Base-by-base conservation (phyloP, 2,113 vertebrate species). In the Centropus unirufus region DNA sequence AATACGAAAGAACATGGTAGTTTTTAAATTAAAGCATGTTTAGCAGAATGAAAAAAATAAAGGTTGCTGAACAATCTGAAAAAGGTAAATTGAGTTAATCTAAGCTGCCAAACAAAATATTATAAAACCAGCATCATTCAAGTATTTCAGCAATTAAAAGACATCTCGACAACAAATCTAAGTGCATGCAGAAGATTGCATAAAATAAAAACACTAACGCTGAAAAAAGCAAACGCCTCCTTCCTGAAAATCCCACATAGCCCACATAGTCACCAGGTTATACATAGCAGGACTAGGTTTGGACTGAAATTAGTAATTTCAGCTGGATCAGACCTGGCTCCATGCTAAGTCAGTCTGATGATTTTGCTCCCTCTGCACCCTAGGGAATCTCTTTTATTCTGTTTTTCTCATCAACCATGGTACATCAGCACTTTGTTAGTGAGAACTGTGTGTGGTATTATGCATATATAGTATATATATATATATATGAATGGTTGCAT, bases 401-500 rank as follows among this genome's bases (percentile, higher is more conserved):
- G 24, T 1, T 80, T 85, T 90, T 88, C 55, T 63, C 51, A 54
- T 32, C 11, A 23, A 3, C 34, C 20, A 1, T 8, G 51, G 47
- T 26, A 32, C 42, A 32, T 10, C 20, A 32, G 34, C 2, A 0
- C 47, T 67, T n/a, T 1, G 0, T 44, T 47, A 59, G 30, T 44
- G 34, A 76, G 44, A 82, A 29, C 7, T 75, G 18, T 23, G 39
- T 42, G 58, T n/a, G 54, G 21, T 24, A 24, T 11, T 17, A 22
- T 49, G 47, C 47, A 49, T 49, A 11, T 21, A 49, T 22, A 22
- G 11, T 49, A 49, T 49, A 49, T 49, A 49, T 49, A 21, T 11
- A 47, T 44, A 44, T 44, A 44, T 44, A 44, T 16, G 16, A 46
- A 49, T 10, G 13, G 20, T 47, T 54, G 21, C 12, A 34, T 90